Conservation (phyloP, 1,140 invertebrate species). For the Helicoverpa armigera region DNA sequence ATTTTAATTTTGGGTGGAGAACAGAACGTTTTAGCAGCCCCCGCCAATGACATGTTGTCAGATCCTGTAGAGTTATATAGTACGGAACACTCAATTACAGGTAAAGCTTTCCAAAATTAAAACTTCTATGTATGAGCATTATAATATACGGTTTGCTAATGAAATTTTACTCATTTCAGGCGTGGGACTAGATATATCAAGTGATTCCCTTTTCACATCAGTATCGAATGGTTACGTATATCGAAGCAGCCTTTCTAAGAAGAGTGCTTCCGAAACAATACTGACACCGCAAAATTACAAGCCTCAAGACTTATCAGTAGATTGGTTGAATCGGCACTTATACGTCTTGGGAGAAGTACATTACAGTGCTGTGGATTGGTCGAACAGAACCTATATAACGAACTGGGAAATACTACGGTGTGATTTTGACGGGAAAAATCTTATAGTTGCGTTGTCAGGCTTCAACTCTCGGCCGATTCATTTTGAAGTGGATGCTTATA, state of each 20-base stretch:
- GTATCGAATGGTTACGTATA: constrained; percentile 90
- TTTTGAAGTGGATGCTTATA: constrained; percentile 96
- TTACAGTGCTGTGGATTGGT: constrained; percentile 78
- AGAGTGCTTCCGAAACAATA: constrained; percentile 83
- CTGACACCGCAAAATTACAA: constrained; percentile 87
- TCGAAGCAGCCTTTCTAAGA: constrained; percentile 78
- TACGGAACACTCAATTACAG: constrained; percentile 76
- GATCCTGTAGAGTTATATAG: constrained; percentile 87
- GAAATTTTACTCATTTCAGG: constrained; percentile 84
- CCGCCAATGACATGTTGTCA: constrained; percentile 89
- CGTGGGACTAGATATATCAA: constrained; percentile 91
- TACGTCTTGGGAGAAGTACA: constrained; percentile 92
- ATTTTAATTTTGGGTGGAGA: constrained; percentile 91
- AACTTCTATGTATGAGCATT: neutral
- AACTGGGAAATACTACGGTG: constrained; percentile 92
- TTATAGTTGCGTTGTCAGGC: constrained; percentile 89
- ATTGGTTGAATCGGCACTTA: constrained; percentile 95
- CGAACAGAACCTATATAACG: constrained; percentile 65
- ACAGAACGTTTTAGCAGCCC: constrained; percentile 90
- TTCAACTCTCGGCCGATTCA: constrained; percentile 90
- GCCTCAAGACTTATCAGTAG: constrained; percentile 91
- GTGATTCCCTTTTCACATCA: constrained; percentile 91
- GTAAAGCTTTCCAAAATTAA: constrained; percentile 55
- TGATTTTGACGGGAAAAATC: constrained; percentile 90
- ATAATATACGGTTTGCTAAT: neutral